Base-by-base conservation (phyloP, 1,140 invertebrate species). In the Ceratoteleas bidentatus region DNA sequence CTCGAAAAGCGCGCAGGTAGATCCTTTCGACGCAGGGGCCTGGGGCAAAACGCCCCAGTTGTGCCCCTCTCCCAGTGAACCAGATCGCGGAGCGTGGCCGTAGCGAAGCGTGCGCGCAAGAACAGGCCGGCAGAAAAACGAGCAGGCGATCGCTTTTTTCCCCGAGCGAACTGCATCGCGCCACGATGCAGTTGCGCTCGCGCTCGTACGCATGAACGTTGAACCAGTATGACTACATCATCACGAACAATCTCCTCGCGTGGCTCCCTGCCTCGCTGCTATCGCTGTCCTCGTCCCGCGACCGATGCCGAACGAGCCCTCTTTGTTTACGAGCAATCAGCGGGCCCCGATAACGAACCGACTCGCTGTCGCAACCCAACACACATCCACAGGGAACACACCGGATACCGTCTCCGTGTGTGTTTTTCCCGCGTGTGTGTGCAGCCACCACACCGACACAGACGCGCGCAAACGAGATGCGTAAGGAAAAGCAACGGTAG, bases 191-290 rank as follows among this genome's bases (percentile, higher is more conserved):
- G 78, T 81, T 64, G 74, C 49, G 36, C 85, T 81, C 86, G 36
- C 85, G 82, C 86, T 87, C 83, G 86, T 86, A 86, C 86, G 86
- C 86, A 86, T 87, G 86, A 85, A 85, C 75, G 61, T 79, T 84
- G 84, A 91, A 91, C 90, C 90, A 90, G 90, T 91, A 87, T 91
- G 90, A 91, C 90, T 90, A 91, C 90, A 90, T 91, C 90, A 89
- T 90, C 89, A 88, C 85, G 88, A 89, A 88, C 88, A 90, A 90
- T 90, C 89, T 91, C 89, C 85, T 90, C 84, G 84, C 88, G 86
- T 13, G 60, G 33, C 50, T 70, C 75, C 75, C 64, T 50, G 57
- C 75, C 52, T 60, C 56, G 50, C 38, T 76, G 72, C 53, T 73
- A 73, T 79, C 64, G 69, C 14, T 34, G 70, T 89, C 88, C 81